Percentiles rank a stretch among this genome's conserved stretches.
Evolutionary conservation across 2,888 invertebrate species (phyloP).

Genomic region (Troglohyphantes excavatus): DNA sequence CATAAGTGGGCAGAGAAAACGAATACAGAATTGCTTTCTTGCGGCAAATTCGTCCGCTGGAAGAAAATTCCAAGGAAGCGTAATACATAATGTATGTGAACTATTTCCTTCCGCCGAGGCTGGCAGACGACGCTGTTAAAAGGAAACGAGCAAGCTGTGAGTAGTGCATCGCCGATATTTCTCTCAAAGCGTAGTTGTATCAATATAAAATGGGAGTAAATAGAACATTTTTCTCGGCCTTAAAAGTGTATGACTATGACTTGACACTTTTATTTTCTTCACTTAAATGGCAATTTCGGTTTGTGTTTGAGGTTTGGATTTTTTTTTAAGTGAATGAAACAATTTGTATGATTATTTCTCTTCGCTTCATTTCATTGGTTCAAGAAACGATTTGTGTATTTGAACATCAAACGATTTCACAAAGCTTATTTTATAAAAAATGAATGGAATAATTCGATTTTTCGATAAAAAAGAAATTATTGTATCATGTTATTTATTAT

Average conservation of each 20-base stretch:
- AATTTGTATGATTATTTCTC: no score
- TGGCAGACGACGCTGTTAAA: slow-evolving; percentile 34
- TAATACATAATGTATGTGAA: slow-evolving; percentile 64
- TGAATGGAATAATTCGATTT: no score
- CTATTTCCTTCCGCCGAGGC: slow-evolving; percentile 50
- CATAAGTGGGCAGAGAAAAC: slow-evolving; percentile 46
- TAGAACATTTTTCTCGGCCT: not conserved
- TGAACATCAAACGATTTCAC: no score
- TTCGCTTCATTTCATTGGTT: no score
- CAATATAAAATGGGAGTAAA: slow-evolving; percentile 21
- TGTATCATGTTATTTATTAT: no score
- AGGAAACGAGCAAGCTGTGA: slow-evolving; percentile 46
- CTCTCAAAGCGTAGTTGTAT: slow-evolving; percentile 14
- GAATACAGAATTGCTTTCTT: slow-evolving; percentile 61
- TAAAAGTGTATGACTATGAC: not conserved
- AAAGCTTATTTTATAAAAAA: no score
- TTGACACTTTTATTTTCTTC: not conserved
- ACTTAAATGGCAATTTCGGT: not conserved
- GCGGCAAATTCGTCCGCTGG: slow-evolving; percentile 22
- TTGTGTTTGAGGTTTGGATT: no score
- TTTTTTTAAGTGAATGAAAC: no score
- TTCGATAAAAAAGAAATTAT: no score
- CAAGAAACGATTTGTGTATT: no score
- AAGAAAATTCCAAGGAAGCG: slow-evolving; percentile 50
- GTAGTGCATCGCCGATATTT: slow-evolving; percentile 29